A percentile compares a stretch with the other conserved stretches of the same genome.
Evolutionary conservation across 2,797 vertebrate genomes (phyloP).

Genomic region (Synaphobranchus kaupii): DNA sequence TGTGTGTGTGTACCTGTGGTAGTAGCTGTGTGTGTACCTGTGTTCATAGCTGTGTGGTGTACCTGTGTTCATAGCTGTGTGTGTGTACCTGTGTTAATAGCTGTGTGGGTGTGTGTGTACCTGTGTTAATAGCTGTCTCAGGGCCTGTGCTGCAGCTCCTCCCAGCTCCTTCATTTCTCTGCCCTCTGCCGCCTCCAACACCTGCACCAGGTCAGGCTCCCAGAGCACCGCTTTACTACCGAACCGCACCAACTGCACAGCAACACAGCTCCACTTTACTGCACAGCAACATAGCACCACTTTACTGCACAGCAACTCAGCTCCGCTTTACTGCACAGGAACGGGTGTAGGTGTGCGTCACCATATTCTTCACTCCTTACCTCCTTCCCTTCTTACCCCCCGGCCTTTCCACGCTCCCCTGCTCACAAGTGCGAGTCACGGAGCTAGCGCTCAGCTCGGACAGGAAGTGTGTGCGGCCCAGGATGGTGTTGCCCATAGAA

Average conservation of each 20-base stretch:
- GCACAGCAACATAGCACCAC: neutral
- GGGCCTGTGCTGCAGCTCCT: constrained; percentile 55
- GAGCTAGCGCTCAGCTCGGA: constrained; percentile 68
- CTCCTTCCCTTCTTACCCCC: too few species aligned
- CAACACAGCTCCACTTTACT: constrained; percentile 21
- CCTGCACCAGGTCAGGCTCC: constrained; percentile 61
- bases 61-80: too few species aligned
- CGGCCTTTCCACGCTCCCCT: constrained; percentile 45
- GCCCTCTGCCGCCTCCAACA: constrained; percentile 66
- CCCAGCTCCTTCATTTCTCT: constrained; percentile 63
- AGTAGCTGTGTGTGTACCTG: constrained; percentile 56
- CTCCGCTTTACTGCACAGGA: too few species aligned
- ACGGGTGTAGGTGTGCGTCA: too few species aligned
- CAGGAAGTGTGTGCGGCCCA: constrained; percentile 66
- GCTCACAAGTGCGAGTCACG: constrained; percentile 66
- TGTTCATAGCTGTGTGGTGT: constrained; percentile 58
- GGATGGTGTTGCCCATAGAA: constrained; percentile 79
- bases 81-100: too few species aligned
- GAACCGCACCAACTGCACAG: constrained; percentile 66
- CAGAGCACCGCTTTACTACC: constrained; percentile 50
- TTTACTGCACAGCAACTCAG: constrained; percentile 42
- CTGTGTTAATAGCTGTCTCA: constrained; percentile 63
- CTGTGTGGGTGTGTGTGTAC: too few species aligned
- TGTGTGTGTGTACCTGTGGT: neutral
- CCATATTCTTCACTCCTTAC: too few species aligned